Evolutionary conservation across 2,797 vertebrate species (phyloP).

Genomic region (Erpetoichthys calabaricus): DNA sequence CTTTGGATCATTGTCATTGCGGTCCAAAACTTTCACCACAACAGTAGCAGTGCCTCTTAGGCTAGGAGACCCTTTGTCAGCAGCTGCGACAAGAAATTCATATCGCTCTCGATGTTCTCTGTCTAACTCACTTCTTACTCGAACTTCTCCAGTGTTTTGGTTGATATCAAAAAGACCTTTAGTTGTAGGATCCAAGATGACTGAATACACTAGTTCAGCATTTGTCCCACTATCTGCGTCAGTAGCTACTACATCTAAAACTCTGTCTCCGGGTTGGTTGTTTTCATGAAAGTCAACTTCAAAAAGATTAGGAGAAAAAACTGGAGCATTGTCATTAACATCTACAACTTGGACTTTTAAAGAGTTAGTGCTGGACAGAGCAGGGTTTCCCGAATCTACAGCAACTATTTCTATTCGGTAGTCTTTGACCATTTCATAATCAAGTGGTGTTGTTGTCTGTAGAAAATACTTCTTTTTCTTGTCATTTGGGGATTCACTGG

Average conservation of each 20-base stretch:
- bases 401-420: slow-evolving; percentile 92
- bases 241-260: slow-evolving; percentile 65
- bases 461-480: slow-evolving; percentile 94
- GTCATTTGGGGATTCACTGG: slow-evolving; percentile 76
- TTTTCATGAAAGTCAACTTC: slow-evolving; percentile 81
- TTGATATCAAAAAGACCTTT: slow-evolving; percentile 79
- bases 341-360: slow-evolving; percentile 90
- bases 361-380: slow-evolving; percentile 88
- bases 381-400: slow-evolving; percentile 88
- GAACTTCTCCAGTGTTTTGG: slow-evolving; percentile 63
- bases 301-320: slow-evolving; percentile 67
- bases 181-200: slow-evolving; percentile 50
- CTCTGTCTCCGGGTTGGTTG: slow-evolving; percentile 70
- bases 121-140: slow-evolving; percentile 74
- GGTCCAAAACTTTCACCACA: slow-evolving; percentile 74
- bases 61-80: slow-evolving; percentile 81
- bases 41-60: slow-evolving; percentile 83
- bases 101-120: slow-evolving; percentile 77
- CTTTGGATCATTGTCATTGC: slow-evolving; percentile 96
- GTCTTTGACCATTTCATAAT: slow-evolving; percentile 79
- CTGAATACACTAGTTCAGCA: slow-evolving; percentile 73
- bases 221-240: slow-evolving; percentile 89
- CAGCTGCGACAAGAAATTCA: slow-evolving; percentile 73
- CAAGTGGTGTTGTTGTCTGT: slow-evolving; percentile 79
- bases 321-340: slow-evolving; percentile 79